Evolutionary conservation across 2,888 invertebrate species (phyloP).

Genomic region (Stegophylla sp.): DNA sequence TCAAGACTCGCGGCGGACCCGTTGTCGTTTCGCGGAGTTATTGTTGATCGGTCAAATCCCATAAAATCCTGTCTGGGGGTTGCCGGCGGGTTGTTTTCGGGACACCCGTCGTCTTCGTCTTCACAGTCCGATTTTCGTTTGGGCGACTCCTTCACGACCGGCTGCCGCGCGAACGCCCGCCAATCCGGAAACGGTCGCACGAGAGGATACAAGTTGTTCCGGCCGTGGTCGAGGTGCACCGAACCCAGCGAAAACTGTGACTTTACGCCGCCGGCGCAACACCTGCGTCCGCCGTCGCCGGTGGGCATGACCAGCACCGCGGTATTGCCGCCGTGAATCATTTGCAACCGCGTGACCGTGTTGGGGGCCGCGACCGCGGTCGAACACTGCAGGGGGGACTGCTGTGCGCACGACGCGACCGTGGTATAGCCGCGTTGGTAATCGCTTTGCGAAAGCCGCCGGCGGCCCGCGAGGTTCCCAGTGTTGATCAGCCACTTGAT

Average conservation of each 20-base stretch:
- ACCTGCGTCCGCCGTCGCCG: neutral
- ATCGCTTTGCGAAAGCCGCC: neutral
- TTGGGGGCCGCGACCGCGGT: neutral
- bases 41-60: too few species aligned
- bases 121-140: neutral
- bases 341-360: neutral
- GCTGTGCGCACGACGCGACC: neutral
- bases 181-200: conserved; percentile 15
- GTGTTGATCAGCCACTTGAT: neutral
- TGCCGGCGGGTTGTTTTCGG: neutral
- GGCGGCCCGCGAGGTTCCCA: neutral
- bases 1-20: neutral
- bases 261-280: neutral
- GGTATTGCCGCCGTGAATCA: conserved; percentile 12
- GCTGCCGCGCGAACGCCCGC: neutral
- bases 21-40: too few species aligned
- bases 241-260: conserved; percentile 17
- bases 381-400: neutral
- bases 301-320: neutral
- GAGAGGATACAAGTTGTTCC: conserved; percentile 20
- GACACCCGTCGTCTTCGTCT: neutral
- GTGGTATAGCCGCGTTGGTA: neutral
- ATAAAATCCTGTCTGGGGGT: too few species aligned
- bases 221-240: neutral
- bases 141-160: neutral